phyloP scores from a whole-genome alignment of 2,888 invertebrate genomes.

The Danaus chrysippus region DNA sequence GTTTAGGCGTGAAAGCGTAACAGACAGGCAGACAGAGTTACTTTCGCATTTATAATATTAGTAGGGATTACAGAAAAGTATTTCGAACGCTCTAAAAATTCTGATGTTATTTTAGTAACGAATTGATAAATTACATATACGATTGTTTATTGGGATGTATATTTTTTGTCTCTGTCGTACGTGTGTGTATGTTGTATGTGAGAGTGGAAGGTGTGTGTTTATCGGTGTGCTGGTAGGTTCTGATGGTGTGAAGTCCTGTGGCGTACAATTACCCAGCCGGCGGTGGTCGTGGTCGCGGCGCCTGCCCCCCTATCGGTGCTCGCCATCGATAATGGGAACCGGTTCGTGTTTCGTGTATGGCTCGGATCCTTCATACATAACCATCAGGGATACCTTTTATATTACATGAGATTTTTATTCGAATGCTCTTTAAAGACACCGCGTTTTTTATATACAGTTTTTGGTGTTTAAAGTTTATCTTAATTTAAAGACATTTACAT shows the following conservation, averaged over 20 bases:
- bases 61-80: no score
- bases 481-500: no score
- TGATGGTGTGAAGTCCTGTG: slow-evolving; percentile 75
- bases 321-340: slow-evolving; percentile 73
- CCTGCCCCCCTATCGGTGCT: slow-evolving; percentile 72
- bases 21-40: no score
- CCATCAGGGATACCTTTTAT: slow-evolving; percentile 22
- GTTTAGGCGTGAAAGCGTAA: no score
- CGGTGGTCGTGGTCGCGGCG: slow-evolving; percentile 72
- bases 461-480: no score
- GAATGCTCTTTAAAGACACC: slow-evolving; percentile 12
- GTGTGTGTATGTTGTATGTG: slow-evolving; percentile 17
- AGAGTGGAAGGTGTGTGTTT: slow-evolving; percentile 31
- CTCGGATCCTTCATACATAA: slow-evolving; percentile 28
- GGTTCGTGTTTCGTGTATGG: slow-evolving; percentile 71
- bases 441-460: slow-evolving; percentile 11
- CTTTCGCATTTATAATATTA: no score
- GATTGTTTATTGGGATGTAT: slow-evolving; percentile 20
- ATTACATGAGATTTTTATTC: slow-evolving; percentile 21
- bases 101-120: no score
- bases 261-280: slow-evolving; percentile 74
- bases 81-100: no score
- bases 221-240: slow-evolving; percentile 31
- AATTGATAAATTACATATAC: no score
- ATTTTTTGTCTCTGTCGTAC: slow-evolving; percentile 38